Evolutionary conservation across 2,113 vertebrate species (phyloP), one percentile per base, ranked within the genome.

Genomic region (Hippocampus abdominalis): DNA sequence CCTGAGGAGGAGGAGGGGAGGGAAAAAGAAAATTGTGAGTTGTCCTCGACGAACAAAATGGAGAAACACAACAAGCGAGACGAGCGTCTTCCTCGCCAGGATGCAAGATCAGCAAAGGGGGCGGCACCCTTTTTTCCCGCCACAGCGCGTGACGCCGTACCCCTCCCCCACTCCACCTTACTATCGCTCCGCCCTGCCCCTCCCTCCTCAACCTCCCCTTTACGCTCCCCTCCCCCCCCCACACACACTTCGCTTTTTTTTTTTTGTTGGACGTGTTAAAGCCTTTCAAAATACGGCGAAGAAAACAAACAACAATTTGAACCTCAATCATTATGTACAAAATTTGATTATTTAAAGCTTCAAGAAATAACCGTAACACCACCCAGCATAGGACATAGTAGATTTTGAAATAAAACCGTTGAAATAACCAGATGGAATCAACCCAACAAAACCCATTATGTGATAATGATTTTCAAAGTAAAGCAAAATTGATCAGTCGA

Each of bases 61-160:
- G 10, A 54, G 48, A 32, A 36, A 66, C 2, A 20, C 44, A 20
- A 46, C 18, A 54, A 54, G 21, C 21, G 1, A 74, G 57, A 65
- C 27, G 16, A 44, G 71, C 64, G 68, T 70, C 68, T 64, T 70
- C 73, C 63, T 68, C 76, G 40, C 20, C 66, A 27, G 29, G 81
- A 78, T 68, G 73, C 69, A 48, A 76, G 70, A 48, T 48, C 71
- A 18, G 76, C 77, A 49, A 86, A 69, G 11, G 29, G 70, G 84
- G 87, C 88, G 86, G 84, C 70, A 70, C 84, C 18, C 84, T 86
- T 83, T 80, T 91, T 93, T 92, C 92, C 91, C 92, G 92, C 91
- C 92, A 92, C 86, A 85, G 70, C 63, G 4, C 13, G 76, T 91
- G 92, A 91, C 90, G 89, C 84, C 81, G 36, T 13, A 49, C 75